These are phyloP conservation scores for Charadrius vociferus DNA, from an alignment of 2,113 vertebrate genomes.

Conservation along the genomic window DNA sequence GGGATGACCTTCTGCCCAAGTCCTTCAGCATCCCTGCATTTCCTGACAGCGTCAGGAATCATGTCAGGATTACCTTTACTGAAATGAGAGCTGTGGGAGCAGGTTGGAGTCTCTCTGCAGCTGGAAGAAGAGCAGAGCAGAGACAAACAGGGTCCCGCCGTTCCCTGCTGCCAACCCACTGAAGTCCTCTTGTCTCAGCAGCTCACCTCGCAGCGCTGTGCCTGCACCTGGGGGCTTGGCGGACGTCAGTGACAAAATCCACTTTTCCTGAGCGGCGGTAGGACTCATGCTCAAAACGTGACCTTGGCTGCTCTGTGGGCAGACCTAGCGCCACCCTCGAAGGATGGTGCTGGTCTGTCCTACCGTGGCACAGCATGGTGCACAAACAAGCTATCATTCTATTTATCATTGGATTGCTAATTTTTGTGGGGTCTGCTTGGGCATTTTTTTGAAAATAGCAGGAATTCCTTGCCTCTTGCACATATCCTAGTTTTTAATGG, in stretches of 20 bases:
- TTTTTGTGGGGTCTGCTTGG: no score
- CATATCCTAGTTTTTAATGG: not conserved
- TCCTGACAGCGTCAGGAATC: not conserved
- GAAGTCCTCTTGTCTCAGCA: not conserved
- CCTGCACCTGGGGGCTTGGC: not conserved
- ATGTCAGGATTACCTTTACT: accelerated
- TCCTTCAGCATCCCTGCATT: not conserved
- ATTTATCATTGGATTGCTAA: not conserved
- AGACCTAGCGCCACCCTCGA: not conserved
- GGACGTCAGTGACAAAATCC: not conserved
- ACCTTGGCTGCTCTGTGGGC: not conserved
- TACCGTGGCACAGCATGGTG: not conserved
- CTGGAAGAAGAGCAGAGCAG: not conserved
- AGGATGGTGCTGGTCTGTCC: not conserved
- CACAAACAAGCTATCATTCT: not conserved
- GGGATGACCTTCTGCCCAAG: not conserved
- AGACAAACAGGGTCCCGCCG: not conserved
- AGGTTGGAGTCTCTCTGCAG: not conserved
- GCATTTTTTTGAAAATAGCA: not conserved
- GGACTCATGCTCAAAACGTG: accelerated
- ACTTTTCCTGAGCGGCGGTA: accelerated
- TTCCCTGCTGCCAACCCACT: not conserved
- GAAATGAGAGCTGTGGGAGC: not conserved
- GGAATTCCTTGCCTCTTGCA: not conserved
- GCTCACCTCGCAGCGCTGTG: not conserved